Base-by-base conservation (phyloP, 2,113 vertebrate species). In the Chauna torquata region DNA sequence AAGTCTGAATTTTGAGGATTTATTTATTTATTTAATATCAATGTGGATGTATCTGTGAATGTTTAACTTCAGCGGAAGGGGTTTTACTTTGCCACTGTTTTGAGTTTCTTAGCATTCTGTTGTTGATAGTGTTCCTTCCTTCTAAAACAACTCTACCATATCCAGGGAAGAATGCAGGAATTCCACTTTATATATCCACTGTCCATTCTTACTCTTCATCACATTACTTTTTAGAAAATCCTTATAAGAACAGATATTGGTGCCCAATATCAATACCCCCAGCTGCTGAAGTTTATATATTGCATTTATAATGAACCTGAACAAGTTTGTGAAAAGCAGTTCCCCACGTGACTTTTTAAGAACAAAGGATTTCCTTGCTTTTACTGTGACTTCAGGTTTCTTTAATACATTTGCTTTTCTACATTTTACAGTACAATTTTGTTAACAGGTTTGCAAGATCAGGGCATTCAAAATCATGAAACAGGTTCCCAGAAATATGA, bases 391-490 rank as follows among this genome's bases (percentile, higher is more conserved):
- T 79, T 40, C 16, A 61, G 20, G 3, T 38, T 78, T 32, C 58
- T 88, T 50, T 61, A 11, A 38, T 68, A 1, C 42, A 50, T 79
- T 84, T 90, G 8, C 4, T 55, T n/a, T 74, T 57, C 72, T 75
- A 9, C 1, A 0, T 65, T 74, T 91, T 74, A 27, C 13, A 58
- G 5, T 36, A 38, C 16, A 16, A 8, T 34, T 82, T 75, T 81
- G 11, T 70, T 2, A 5, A 44, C 12, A 45, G 30, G 1, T 34
- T 83, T 77, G 27, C 13, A 10, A 81, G 20, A 52, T 16, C 11
- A 40, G 16, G 14, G n/a, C 5, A 8, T 70, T 70, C 66, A 57
- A 70, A 84, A 8, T 84, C 0, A 0, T 54, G 59, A 74, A 45
- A 7, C 50, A 38, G 18, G 8, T 49, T 8, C 30, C 44, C 30